Evolutionary conservation across 2,797 vertebrate genomes (phyloP).

Genomic region (Gephyroberyx darwinii): DNA sequence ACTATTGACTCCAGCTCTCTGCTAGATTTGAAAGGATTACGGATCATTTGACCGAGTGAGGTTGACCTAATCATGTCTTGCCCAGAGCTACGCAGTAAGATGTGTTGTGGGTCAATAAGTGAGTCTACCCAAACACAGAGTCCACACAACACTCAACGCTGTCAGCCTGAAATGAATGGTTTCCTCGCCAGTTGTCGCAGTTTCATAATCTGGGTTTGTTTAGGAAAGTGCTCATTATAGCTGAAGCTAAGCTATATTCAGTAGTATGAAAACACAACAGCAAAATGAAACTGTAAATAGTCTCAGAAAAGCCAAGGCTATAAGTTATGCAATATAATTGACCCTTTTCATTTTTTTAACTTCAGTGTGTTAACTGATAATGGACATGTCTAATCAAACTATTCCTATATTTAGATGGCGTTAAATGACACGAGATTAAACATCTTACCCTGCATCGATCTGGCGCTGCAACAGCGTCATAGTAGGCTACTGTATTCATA

Average conservation of each 20-base stretch:
- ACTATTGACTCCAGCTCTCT: constrained; percentile 41
- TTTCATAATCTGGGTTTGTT: constrained; percentile 55
- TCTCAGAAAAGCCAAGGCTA: constrained; percentile 3
- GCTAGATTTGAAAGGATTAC: constrained; percentile 64
- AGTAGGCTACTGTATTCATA: constrained; percentile 16
- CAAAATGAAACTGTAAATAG: constrained; percentile 11
- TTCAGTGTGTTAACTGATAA: constrained; percentile 12
- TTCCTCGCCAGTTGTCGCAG: constrained; percentile 16
- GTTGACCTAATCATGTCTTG: constrained; percentile 49
- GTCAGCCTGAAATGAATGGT: constrained; percentile 22
- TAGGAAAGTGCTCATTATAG: constrained; percentile 48
- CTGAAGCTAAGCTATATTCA: constrained; percentile 16
- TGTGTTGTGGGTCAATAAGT: constrained; percentile 38
- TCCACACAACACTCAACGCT: background rate
- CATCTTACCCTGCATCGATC: constrained; percentile 30
- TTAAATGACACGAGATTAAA: constrained; percentile 38
- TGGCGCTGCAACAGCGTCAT: background rate
- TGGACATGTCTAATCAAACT: constrained; percentile 35
- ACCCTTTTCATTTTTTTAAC: background rate
- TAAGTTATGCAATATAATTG: constrained; percentile 19
- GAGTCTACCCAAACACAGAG: constrained; percentile 9
- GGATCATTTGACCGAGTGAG: constrained; percentile 43
- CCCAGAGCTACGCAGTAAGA: constrained; percentile 25
- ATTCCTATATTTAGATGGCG: constrained; percentile 16
- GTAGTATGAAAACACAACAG: constrained; percentile 16